phyloP scores from a whole-genome alignment of 2,888 invertebrate species.

The Agelastica alni region DNA sequence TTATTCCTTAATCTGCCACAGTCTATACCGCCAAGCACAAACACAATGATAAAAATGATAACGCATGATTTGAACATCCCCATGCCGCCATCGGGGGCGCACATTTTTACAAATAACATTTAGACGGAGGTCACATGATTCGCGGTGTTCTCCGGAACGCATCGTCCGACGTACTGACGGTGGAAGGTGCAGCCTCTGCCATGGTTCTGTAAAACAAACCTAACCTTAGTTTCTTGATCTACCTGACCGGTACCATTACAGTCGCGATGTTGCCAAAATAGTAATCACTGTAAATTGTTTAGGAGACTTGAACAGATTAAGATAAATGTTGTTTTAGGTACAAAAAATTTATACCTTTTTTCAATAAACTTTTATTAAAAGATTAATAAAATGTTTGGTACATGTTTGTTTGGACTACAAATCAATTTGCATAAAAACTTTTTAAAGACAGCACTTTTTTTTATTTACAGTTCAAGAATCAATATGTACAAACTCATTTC shows the following conservation, averaged over 20 bases:
- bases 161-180: conserved; percentile 40
- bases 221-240: conserved; percentile 35
- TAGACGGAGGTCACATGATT: conserved; percentile 39
- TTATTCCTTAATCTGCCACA: conserved; percentile 34
- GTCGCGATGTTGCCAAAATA: background rate
- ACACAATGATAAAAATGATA: conserved; percentile 32
- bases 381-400: no score
- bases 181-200: conserved; percentile 31
- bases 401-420: no score
- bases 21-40: conserved; percentile 32
- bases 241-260: conserved; percentile 31
- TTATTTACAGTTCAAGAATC: background rate
- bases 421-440: no score
- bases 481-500: background rate
- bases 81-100: conserved; percentile 36
- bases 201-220: conserved; percentile 44
- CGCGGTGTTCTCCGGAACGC: conserved; percentile 38
- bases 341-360: no score
- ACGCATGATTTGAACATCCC: conserved; percentile 27
- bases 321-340: no score
- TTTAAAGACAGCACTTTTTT: background rate
- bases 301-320: no score
- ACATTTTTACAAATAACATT: conserved; percentile 32
- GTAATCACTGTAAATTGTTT: no score
- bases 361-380: no score